phyloP scores from a whole-genome alignment of 2,888 invertebrate genomes.

The Aromia moschata region DNA sequence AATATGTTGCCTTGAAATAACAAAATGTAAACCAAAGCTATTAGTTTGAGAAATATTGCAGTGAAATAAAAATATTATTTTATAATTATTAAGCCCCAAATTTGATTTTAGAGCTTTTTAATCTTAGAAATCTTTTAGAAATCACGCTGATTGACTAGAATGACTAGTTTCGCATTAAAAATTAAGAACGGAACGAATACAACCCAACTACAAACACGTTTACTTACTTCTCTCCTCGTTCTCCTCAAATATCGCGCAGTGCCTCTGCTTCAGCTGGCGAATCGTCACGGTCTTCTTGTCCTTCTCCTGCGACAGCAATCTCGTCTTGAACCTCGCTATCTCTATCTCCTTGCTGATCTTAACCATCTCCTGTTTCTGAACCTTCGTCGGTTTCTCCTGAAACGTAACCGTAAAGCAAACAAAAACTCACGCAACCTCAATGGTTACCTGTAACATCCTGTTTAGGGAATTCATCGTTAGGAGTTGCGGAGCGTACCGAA shows the following conservation, averaged over 20 bases:
- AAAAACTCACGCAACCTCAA: not conserved
- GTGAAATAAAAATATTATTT: too few species aligned
- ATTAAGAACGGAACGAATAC: too few species aligned
- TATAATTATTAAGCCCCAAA: too few species aligned
- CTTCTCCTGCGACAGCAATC: constrained; percentile 75
- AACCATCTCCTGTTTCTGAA: constrained; percentile 71
- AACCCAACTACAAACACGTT: too few species aligned
- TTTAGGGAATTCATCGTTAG: constrained; percentile 62
- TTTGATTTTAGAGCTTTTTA: too few species aligned
- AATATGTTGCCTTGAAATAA: too few species aligned
- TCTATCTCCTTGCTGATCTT: constrained; percentile 76
- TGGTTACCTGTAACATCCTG: constrained; percentile 58
- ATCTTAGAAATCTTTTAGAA: too few species aligned
- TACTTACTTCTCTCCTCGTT: constrained; percentile 74
- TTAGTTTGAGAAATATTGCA: too few species aligned
- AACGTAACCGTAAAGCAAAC: constrained; percentile 39
- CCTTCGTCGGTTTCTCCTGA: constrained; percentile 70
- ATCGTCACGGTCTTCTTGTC: constrained; percentile 72
- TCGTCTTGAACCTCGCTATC: constrained; percentile 73
- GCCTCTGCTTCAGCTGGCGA: constrained; percentile 71
- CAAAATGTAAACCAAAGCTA: too few species aligned
- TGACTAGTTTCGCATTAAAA: too few species aligned
- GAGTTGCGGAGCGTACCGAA: constrained; percentile 58
- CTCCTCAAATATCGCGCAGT: constrained; percentile 71
- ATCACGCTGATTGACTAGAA: too few species aligned